Evolutionary conservation across 2,888 invertebrate species (phyloP).

Genomic region (Bugula neritina): DNA sequence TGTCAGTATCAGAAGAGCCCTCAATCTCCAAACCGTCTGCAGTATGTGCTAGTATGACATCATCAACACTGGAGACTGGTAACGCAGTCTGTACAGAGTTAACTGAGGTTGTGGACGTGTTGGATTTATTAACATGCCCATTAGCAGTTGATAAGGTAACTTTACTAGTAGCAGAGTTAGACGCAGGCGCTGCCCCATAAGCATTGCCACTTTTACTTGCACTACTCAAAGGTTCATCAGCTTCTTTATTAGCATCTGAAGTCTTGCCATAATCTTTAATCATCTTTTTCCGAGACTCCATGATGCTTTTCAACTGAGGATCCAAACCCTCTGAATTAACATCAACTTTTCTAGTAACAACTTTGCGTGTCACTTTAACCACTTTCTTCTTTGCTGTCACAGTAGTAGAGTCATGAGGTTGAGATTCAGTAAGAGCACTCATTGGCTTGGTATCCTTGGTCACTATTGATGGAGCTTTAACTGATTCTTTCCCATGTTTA

Average conservation of each 20-base stretch:
- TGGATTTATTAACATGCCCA: background rate
- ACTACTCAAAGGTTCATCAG: background rate
- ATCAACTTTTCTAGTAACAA: background rate
- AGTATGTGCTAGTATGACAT: background rate
- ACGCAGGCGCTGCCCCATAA: background rate
- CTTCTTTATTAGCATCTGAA: background rate
- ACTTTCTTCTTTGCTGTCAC: background rate
- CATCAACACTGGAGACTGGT: slow-evolving; percentile 13
- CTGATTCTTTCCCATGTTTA: background rate
- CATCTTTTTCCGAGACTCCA: slow-evolving; percentile 5
- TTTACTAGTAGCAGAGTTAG: background rate
- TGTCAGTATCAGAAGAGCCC: slow-evolving; percentile 14
- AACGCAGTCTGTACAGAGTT: background rate
- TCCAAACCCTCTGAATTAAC: background rate
- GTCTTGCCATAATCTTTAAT: slow-evolving; percentile 9
- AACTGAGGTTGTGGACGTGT: background rate
- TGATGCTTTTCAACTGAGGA: slow-evolving; percentile 13
- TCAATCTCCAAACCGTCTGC: background rate
- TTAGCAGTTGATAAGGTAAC: background rate
- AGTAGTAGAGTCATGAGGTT: background rate
- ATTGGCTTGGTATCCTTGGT: background rate
- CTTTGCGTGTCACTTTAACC: slow-evolving; percentile 13
- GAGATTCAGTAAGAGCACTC: background rate
- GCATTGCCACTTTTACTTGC: no score
- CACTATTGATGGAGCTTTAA: background rate